A percentile compares a stretch with the other conserved stretches of the same genome.
Evolutionary conservation across 2,113 vertebrate species (phyloP).

Genomic region (Tragelaphus imberbis): DNA sequence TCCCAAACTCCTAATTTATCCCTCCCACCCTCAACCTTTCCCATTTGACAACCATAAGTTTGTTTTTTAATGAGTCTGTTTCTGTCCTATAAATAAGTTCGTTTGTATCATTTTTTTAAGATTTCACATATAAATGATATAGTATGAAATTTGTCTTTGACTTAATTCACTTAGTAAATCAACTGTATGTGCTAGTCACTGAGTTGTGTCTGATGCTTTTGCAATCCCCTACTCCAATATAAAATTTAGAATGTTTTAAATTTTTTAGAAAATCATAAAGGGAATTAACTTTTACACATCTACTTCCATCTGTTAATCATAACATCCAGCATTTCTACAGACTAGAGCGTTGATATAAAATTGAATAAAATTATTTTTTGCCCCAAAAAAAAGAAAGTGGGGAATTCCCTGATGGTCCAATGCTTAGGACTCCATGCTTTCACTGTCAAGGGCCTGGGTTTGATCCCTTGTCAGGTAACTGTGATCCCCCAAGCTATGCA

Average conservation of each 20-base stretch:
- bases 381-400: neutral
- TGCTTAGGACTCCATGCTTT: neutral
- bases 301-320: constrained; percentile 17
- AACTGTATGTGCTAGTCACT: too few species aligned
- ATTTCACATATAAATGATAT: too few species aligned
- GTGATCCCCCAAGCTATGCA: neutral
- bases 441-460: neutral
- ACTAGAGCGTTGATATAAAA: neutral
- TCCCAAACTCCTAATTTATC: too few species aligned
- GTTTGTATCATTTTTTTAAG: too few species aligned
- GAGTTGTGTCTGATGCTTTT: too few species aligned
- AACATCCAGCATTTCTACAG: neutral
- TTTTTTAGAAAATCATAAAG: neutral
- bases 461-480: neutral
- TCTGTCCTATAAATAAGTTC: too few species aligned
- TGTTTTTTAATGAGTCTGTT: too few species aligned
- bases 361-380: neutral
- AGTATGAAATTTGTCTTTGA: too few species aligned
- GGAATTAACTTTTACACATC: neutral
- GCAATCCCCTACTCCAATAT: neutral
- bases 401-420: neutral
- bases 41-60: too few species aligned
- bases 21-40: too few species aligned
- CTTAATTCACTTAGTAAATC: too few species aligned
- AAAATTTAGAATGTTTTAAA: neutral